These are phyloP conservation scores for Diachrysia chrysitis DNA, from an alignment of 2,888 invertebrate species.

Conservation along the genomic window DNA sequence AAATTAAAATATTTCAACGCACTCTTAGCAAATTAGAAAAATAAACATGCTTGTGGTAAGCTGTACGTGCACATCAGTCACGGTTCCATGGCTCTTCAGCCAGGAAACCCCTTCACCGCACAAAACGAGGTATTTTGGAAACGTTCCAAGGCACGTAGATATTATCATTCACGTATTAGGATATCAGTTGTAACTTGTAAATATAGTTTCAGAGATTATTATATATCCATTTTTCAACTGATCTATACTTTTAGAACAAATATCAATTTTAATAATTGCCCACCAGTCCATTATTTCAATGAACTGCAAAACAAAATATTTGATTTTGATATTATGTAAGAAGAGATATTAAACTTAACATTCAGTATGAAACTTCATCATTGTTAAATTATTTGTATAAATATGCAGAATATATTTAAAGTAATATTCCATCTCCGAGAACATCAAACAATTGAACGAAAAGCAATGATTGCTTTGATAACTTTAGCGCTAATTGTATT, in stretches of 20 bases:
- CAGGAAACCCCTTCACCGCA: constrained; percentile 1
- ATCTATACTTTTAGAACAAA: too few species aligned
- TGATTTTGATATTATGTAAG: too few species aligned
- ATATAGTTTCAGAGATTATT: neutral
- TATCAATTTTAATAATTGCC: too few species aligned
- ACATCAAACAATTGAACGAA: neutral
- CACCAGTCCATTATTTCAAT: too few species aligned
- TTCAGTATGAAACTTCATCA: too few species aligned
- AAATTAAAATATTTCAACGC: neutral
- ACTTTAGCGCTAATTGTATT: neutral
- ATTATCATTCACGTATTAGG: constrained; percentile 9
- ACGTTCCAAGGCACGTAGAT: constrained; percentile 17
- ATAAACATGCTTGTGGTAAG: constrained; percentile 2
- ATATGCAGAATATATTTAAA: neutral
- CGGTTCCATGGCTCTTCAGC: constrained; percentile 3
- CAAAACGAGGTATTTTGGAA: constrained; percentile 18
- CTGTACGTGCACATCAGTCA: constrained; percentile 7
- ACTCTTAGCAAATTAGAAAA: neutral
- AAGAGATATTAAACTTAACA: too few species aligned
- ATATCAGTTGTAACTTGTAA: constrained; percentile 6
- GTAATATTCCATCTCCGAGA: neutral
- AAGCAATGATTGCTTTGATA: neutral
- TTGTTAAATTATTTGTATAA: too few species aligned
- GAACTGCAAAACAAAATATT: too few species aligned
- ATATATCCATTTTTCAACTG: neutral